Conservation (phyloP, 2,888 invertebrate species). For the Aspidiotus destructor region DNA sequence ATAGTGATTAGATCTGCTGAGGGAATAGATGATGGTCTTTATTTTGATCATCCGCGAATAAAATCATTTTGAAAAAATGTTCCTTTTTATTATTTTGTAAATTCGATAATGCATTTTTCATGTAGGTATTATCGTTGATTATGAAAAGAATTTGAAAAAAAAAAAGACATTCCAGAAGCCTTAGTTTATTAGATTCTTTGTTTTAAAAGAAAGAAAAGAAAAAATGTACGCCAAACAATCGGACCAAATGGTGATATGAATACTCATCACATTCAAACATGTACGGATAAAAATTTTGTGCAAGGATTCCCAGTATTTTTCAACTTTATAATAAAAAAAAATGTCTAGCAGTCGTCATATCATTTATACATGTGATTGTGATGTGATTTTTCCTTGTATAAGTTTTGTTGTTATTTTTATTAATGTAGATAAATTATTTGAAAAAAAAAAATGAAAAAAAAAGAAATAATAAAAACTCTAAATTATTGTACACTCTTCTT, state of each 20-base stretch:
- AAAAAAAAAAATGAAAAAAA: not conserved
- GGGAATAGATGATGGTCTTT: too few relatives aligned
- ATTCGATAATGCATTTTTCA: constrained; percentile 27
- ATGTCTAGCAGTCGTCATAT: constrained; percentile 28
- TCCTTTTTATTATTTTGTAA: constrained; percentile 22
- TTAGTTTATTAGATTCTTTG: constrained; percentile 15
- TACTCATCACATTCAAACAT: constrained; percentile 30
- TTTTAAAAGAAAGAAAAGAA: not conserved
- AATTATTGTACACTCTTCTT: constrained; percentile 25
- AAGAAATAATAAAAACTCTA: constrained; percentile 16
- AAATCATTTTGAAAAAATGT: constrained; percentile 23
- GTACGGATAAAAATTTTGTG: constrained; percentile 16
- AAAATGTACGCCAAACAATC: not conserved
- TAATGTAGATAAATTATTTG: constrained; percentile 1
- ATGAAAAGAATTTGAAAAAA: constrained; percentile 5
- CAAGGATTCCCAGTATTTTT: not conserved
- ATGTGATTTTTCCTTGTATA: constrained; percentile 33
- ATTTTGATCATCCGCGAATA: not conserved
- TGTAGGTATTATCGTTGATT: constrained; percentile 16
- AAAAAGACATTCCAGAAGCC: constrained; percentile 28
- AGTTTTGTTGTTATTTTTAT: constrained; percentile 33
- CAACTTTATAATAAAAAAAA: constrained; percentile 1
- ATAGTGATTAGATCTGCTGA: constrained; percentile 18
- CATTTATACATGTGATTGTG: constrained; percentile 32
- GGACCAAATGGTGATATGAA: constrained; percentile 28